phyloP scores from a whole-genome alignment of 1,140 invertebrate genomes.

The Heliconius congener region DNA sequence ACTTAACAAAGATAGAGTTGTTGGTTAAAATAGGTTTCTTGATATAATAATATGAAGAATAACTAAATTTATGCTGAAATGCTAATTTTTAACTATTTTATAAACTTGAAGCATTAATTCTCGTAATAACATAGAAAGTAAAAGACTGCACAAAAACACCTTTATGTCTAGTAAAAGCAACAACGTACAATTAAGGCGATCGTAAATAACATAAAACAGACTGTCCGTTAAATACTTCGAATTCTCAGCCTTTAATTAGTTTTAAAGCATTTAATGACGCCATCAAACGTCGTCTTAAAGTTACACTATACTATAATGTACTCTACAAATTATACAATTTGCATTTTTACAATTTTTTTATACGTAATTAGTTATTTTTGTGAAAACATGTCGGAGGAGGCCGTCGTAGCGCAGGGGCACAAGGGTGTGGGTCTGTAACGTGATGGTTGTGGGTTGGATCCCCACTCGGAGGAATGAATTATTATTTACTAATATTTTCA shows the following conservation, averaged over 20 bases:
- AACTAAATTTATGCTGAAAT: not conserved
- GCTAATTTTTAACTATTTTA: not conserved
- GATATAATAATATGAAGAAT: not conserved
- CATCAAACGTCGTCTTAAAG: not conserved
- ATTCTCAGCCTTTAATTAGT: slow-evolving; percentile 19
- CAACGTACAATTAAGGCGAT: not conserved
- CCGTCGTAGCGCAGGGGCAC: too few relatives aligned
- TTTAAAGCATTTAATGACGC: slow-evolving; percentile 9
- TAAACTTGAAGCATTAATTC: not conserved
- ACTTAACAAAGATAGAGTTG: not conserved
- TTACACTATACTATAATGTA: not conserved
- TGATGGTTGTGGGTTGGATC: too few relatives aligned
- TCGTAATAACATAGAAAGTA: not conserved
- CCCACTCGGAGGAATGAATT: too few relatives aligned
- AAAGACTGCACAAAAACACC: not conserved
- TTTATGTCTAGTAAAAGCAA: slow-evolving; percentile 1
- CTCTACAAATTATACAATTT: not conserved
- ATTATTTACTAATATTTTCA: too few relatives aligned
- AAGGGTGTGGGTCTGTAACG: too few relatives aligned
- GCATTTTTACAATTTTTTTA: slow-evolving; percentile 11
- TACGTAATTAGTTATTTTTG: not conserved
- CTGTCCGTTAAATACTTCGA: not conserved
- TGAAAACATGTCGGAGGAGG: not conserved
- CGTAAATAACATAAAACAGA: not conserved
- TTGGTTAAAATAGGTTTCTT: not conserved